Conservation (phyloP, 2,797 vertebrate genomes). For the Poecilia picta region DNA sequence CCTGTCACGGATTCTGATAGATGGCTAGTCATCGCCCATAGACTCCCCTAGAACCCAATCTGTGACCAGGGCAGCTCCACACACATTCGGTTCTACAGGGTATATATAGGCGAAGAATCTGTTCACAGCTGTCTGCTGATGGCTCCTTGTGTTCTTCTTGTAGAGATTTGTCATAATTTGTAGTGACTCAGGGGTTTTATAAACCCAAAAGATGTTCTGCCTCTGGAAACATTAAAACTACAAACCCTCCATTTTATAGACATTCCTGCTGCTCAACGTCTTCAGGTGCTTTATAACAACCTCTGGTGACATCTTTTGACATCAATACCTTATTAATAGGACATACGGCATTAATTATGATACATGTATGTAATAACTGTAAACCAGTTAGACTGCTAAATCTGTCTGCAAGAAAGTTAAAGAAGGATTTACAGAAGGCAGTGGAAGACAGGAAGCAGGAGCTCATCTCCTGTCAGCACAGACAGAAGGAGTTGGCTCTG, state of each 20-base stretch:
- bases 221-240: constrained; percentile 1
- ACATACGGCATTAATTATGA: constrained; percentile 47
- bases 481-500: neutral
- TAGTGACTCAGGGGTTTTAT: constrained; percentile 5
- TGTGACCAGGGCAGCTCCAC: constrained; percentile 89
- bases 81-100: constrained; percentile 96
- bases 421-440: constrained; percentile 12
- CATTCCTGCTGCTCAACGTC: constrained; percentile 27
- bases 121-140: constrained; percentile 46
- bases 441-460: neutral
- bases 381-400: constrained; percentile 13
- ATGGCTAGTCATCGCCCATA: constrained; percentile 88
- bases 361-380: constrained; percentile 44
- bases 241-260: constrained; percentile 11
- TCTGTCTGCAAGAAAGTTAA: constrained; percentile 7
- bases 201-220: neutral
- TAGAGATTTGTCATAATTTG: constrained; percentile 27
- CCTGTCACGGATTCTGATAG: constrained; percentile 39
- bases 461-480: neutral
- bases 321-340: constrained; percentile 54
- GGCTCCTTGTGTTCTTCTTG: constrained; percentile 36
- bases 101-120: constrained; percentile 90
- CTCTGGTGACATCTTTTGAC: constrained; percentile 39
- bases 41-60: constrained; percentile 99
- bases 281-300: constrained; percentile 41